Conservation (phyloP, 2,888 invertebrate genomes). For the Platycheirus rosarum region DNA sequence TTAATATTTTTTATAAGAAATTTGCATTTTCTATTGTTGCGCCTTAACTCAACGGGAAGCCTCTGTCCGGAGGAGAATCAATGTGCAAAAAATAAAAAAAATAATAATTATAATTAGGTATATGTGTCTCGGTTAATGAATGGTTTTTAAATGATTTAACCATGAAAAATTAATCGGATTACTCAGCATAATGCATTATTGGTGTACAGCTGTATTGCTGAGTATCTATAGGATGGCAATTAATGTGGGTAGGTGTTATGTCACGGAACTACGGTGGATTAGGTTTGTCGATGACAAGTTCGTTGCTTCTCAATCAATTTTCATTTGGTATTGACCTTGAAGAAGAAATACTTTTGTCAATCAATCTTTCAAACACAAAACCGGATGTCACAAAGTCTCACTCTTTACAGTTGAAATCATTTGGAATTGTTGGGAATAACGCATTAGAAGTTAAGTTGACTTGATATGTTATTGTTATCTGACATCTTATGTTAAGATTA, state of each 20-base stretch:
- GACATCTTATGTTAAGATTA: no score
- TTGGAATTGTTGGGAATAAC: no score
- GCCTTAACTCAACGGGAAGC: neutral
- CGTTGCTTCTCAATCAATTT: constrained; percentile 26
- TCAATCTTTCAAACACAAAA: constrained; percentile 6
- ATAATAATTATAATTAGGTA: neutral
- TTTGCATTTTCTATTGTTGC: constrained; percentile 49
- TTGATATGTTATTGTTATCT: no score
- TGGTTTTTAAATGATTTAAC: constrained; percentile 29
- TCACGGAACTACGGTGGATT: constrained; percentile 34
- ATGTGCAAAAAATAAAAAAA: constrained; percentile 25
- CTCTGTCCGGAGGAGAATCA: no score
- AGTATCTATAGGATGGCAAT: constrained; percentile 19
- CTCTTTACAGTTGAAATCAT: neutral
- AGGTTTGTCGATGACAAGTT: constrained; percentile 38
- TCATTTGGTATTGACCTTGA: constrained; percentile 40
- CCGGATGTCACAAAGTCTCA: constrained; percentile 37
- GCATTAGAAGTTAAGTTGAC: no score
- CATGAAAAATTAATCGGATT: constrained; percentile 48
- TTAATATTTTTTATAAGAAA: constrained; percentile 37
- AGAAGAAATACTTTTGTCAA: constrained; percentile 15
- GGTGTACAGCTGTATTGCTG: constrained; percentile 1
- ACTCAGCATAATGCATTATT: constrained; percentile 30
- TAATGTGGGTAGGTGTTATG: constrained; percentile 43
- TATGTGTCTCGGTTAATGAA: constrained; percentile 27